Evolutionary conservation across 1,140 invertebrate species (phyloP).

Genomic region (Zaprionus tsacasi): DNA sequence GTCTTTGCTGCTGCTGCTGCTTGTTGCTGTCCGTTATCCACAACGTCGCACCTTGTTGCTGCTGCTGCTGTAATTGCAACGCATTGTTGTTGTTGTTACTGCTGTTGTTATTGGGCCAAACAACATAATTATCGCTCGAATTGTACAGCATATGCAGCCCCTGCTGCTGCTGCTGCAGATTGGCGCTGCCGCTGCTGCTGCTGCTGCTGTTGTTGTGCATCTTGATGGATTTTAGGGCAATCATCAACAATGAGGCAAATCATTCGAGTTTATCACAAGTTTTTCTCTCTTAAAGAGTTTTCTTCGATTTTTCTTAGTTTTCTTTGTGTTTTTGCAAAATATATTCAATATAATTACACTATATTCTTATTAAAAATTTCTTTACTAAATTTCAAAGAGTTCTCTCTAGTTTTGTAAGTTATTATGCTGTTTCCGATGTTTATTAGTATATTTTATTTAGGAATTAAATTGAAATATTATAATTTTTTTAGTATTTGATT

Average conservation of each 20-base stretch:
- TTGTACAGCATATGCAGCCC: constrained; percentile 54
- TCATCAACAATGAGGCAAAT: constrained; percentile 75
- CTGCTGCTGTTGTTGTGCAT: constrained; percentile 67
- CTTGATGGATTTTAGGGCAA: constrained; percentile 70
- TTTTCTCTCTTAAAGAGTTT: constrained; percentile 6
- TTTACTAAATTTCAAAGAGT: background rate
- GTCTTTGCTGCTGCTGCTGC: constrained; percentile 45
- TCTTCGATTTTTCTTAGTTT: background rate
- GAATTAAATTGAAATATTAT: background rate
- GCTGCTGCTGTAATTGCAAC: constrained; percentile 52
- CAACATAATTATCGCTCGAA: constrained; percentile 54
- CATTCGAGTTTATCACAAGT: constrained; percentile 73
- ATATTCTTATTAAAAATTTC: too few species aligned
- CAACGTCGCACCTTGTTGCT: constrained; percentile 33
- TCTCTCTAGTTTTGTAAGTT: background rate
- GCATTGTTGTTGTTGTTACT: constrained; percentile 37
- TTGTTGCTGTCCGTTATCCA: constrained; percentile 59
- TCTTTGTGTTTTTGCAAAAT: constrained; percentile 11
- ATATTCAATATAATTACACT: constrained; percentile 11
- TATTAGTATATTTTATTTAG: background rate
- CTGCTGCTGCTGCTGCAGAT: constrained; percentile 46
- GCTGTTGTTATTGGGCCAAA: constrained; percentile 52
- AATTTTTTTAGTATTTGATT: background rate
- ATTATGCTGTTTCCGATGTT: constrained; percentile 6
- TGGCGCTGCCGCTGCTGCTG: constrained; percentile 42